These are phyloP conservation scores for Enteromius treurensis DNA, from an alignment of 2,797 vertebrate genomes.

Conservation along the genomic window DNA sequence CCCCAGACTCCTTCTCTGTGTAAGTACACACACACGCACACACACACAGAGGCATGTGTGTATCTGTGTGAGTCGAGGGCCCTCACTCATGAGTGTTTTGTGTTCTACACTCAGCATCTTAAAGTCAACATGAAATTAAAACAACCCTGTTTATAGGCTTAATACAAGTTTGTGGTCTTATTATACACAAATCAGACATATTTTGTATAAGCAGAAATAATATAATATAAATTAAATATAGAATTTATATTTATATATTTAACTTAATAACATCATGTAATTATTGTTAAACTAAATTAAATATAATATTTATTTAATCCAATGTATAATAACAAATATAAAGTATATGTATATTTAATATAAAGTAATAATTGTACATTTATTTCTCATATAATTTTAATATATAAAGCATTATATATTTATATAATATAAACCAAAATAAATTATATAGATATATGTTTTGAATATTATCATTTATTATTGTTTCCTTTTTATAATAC, in stretches of 20 bases:
- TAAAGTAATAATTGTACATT: neutral
- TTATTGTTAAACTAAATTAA: too few species aligned
- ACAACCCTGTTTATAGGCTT: neutral
- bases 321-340: neutral
- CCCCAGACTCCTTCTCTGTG: constrained; percentile 98
- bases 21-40: constrained; percentile 82
- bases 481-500: neutral
- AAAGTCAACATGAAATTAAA: neutral
- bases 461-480: neutral
- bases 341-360: neutral
- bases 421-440: neutral
- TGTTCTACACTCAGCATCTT: neutral
- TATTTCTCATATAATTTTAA: neutral
- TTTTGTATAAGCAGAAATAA: neutral
- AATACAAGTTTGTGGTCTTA: neutral
- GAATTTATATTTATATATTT: neutral
- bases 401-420: neutral
- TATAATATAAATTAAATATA: neutral
- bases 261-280: neutral
- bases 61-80: constrained; percentile 46
- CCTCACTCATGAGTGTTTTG: constrained; percentile 13
- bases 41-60: constrained; percentile 53
- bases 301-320: too few species aligned
- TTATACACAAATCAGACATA: neutral
- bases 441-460: neutral